Conservation (phyloP, 2,797 vertebrate genomes). For the Neopelma chrysocephalum region DNA sequence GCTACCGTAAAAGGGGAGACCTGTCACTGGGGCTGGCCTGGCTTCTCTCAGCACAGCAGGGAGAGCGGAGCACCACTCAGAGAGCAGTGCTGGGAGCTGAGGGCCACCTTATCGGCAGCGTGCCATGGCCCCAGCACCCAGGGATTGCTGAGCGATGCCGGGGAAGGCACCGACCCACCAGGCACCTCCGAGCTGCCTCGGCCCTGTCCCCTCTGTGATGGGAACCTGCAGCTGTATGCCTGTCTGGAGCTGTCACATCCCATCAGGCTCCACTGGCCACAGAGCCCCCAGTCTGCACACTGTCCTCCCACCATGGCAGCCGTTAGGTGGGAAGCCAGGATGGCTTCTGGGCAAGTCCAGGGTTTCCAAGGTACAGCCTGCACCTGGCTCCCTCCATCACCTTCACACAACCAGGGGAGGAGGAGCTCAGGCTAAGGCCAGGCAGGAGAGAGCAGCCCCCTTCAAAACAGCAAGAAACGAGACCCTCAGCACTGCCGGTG, state of each 20-base stretch:
- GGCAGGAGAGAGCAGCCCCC: not conserved
- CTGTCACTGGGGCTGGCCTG: constrained; percentile 49
- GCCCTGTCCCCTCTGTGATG: fast-evolving
- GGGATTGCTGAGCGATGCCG: not conserved
- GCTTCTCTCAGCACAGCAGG: not conserved
- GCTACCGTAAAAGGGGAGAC: constrained; percentile 63
- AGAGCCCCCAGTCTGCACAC: not conserved
- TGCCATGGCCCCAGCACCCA: not conserved
- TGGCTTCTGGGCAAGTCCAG: not conserved
- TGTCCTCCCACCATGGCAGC: fast-evolving
- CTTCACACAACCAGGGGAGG: not conserved
- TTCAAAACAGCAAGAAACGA: not conserved
- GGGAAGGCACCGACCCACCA: not conserved
- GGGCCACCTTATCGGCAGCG: not conserved
- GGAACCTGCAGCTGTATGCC: not conserved
- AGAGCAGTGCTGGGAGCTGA: not conserved
- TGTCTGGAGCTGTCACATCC: not conserved
- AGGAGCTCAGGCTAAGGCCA: not conserved
- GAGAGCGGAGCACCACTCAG: not conserved
- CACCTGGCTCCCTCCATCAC: not conserved
- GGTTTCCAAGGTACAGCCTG: not conserved
- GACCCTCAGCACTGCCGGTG: fast-evolving
- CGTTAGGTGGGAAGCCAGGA: fast-evolving
- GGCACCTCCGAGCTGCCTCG: not conserved
- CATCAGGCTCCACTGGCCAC: not conserved